A percentile compares a stretch with the other conserved stretches of the same genome.
These are phyloP conservation scores for Drosophila kohkoa DNA, from an alignment of 1,140 invertebrate genomes.

Conservation along the genomic window DNA sequence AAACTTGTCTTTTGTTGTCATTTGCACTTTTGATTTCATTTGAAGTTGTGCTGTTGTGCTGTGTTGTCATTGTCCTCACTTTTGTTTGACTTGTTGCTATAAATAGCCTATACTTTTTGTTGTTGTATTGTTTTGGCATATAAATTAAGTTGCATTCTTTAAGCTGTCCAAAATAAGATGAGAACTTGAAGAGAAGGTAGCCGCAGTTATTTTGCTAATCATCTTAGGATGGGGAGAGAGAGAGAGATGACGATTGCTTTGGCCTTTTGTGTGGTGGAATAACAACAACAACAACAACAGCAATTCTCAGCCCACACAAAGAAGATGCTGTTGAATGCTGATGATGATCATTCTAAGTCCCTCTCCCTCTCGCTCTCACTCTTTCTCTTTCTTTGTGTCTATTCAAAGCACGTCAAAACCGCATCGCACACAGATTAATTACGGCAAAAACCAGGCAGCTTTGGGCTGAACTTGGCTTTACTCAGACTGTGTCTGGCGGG, in stretches of 20 bases:
- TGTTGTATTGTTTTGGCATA: slow-evolving; percentile 64
- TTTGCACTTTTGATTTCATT: slow-evolving; percentile 82
- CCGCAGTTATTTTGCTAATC: slow-evolving; percentile 40
- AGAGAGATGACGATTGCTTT: neutral
- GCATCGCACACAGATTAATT: slow-evolving; percentile 75
- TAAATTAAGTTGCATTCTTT: slow-evolving; percentile 72
- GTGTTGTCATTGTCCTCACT: slow-evolving; percentile 46
- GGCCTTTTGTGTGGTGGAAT: slow-evolving; percentile 36
- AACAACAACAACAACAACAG: neutral
- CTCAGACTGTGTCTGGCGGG: slow-evolving; percentile 21
- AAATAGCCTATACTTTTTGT: slow-evolving; percentile 15
- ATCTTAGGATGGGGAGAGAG: neutral
- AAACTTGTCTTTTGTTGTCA: slow-evolving; percentile 75
- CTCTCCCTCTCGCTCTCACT: slow-evolving; percentile 8
- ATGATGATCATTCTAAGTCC: slow-evolving; percentile 53
- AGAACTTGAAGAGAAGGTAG: slow-evolving; percentile 12
- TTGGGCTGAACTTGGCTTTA: slow-evolving; percentile 55
- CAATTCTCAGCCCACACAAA: slow-evolving; percentile 56
- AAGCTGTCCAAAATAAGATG: slow-evolving; percentile 17
- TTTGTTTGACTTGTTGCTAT: slow-evolving; percentile 64
- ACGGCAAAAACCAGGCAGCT: slow-evolving; percentile 43
- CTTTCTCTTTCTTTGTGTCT: slow-evolving; percentile 26
- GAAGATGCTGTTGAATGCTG: slow-evolving; percentile 46
- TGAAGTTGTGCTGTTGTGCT: slow-evolving; percentile 57
- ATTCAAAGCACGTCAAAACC: slow-evolving; percentile 80